Base-by-base conservation (phyloP, 1,140 invertebrate species). In the Lasaia peninsularis region DNA sequence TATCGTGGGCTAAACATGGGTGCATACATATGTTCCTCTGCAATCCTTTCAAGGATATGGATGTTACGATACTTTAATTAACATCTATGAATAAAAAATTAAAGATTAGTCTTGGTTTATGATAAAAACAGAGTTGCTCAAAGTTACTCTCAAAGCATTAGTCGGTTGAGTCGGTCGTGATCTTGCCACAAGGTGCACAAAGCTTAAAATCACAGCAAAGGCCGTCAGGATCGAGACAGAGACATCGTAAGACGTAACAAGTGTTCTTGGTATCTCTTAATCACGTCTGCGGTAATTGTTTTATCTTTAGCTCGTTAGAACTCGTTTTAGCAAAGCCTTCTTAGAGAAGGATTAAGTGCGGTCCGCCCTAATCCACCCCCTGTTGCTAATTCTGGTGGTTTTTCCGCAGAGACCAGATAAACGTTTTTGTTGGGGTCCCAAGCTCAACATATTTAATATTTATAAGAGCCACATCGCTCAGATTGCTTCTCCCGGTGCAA, bases 221-320 rank as follows among this genome's bases (percentile, higher is more conserved):
- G 40, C 40, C 40, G 40, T 44, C 40, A 71, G 72, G 61, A 56
- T 58, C 63, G 66, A 60, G 63, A 67, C 64, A 65, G 69, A 70
- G 62, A 73, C 74, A 74, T 70, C 61, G 69, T 77, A 82, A 83
- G 80, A 83, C 73, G 83, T 86, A 86, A 88, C 83, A 88, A 88
- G 86, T 86, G 83, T 86, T 81, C 75, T 75, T 78, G 63, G 76
- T 86, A 86, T 84, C 80, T 88, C 81, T 88, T 86, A 88, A 88
- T 88, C 82, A 86, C 79, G 78, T 75, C 73, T 60, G 69, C 73
- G 71, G 80, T 88, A 88, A 88, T 88, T 88, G 86, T 88, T 88
- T 88, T 88, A 88, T 88, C 86, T 86, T 79, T 78, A 86, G 86
- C 82, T 88, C 83, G 86, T 88, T 88, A 88, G 86, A 83, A 88